These are phyloP conservation scores for Melanotus villosus DNA, from an alignment of 2,888 invertebrate species.

Conservation along the genomic window DNA sequence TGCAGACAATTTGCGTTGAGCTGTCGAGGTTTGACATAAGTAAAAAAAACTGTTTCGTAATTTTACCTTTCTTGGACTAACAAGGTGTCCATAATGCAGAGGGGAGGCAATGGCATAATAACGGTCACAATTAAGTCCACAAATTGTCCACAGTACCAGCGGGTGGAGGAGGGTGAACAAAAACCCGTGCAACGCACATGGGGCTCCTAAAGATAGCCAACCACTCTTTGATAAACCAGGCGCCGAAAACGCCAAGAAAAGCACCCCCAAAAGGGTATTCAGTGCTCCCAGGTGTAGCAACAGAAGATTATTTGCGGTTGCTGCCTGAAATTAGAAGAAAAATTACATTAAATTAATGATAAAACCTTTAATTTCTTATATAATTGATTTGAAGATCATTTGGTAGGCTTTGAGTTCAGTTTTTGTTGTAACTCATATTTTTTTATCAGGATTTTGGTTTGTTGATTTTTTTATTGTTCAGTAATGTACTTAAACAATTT, in stretches of 20 bases:
- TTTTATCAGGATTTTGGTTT: too few species aligned
- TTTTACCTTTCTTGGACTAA: slow-evolving; percentile 79
- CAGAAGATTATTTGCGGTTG: slow-evolving; percentile 79
- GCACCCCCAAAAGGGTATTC: slow-evolving; percentile 76
- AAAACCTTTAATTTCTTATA: not conserved
- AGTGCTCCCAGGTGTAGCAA: slow-evolving; percentile 81
- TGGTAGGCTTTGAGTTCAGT: too few species aligned
- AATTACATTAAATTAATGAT: too few species aligned
- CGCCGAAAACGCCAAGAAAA: slow-evolving; percentile 73
- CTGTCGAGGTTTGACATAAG: too few species aligned
- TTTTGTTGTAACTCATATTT: too few species aligned
- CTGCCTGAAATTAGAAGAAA: slow-evolving; percentile 68
- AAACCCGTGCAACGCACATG: slow-evolving; percentile 78
- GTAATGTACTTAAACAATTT: too few species aligned
- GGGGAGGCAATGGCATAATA: slow-evolving; percentile 87
- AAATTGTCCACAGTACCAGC: slow-evolving; percentile 84
- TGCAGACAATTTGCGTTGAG: too few species aligned
- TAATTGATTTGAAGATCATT: too few species aligned
- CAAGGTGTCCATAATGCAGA: slow-evolving; percentile 83
- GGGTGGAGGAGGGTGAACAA: slow-evolving; percentile 81
- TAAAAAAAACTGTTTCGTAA: too few species aligned
- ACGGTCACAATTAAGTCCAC: slow-evolving; percentile 84
- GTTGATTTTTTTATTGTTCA: too few species aligned
- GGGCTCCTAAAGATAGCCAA: slow-evolving; percentile 71
- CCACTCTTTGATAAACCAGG: slow-evolving; percentile 67